Percentiles rank a stretch among this genome's conserved stretches.
phyloP scores from a whole-genome alignment of 2,888 invertebrate species.

The Drosophila macrospina region DNA sequence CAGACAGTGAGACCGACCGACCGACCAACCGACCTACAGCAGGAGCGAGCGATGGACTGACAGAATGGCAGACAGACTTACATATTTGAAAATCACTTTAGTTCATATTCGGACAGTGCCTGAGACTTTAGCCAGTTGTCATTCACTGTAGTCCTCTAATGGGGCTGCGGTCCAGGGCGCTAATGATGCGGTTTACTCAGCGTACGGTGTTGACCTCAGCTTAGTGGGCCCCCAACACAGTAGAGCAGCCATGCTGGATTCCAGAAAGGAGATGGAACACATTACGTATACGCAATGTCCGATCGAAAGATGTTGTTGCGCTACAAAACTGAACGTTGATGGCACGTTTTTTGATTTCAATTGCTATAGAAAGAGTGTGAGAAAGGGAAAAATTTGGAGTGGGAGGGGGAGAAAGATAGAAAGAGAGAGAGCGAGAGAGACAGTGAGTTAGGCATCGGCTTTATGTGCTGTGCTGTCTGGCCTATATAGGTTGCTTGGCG shows the following conservation, averaged over 20 bases:
- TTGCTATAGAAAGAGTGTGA: slow-evolving; percentile 10
- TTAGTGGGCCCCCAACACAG: slow-evolving; percentile 4
- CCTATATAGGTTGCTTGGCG: slow-evolving; percentile 81
- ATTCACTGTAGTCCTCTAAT: slow-evolving; percentile 62
- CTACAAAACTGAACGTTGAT: slow-evolving; percentile 25
- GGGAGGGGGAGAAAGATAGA: not conserved
- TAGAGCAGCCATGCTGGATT: not conserved
- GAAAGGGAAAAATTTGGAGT: not conserved
- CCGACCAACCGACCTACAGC: slow-evolving; percentile 11
- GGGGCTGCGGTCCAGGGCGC: slow-evolving; percentile 68
- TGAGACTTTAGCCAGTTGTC: slow-evolving; percentile 77
- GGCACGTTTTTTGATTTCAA: slow-evolving; percentile 40
- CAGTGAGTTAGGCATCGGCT: slow-evolving; percentile 32
- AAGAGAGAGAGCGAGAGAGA: not conserved
- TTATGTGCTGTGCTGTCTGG: slow-evolving; percentile 66
- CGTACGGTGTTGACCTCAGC: slow-evolving; percentile 11
- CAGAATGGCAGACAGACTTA: slow-evolving; percentile 24
- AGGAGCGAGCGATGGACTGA: slow-evolving; percentile 3
- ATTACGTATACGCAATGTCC: slow-evolving; percentile 32
- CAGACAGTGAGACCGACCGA: slow-evolving; percentile 9
- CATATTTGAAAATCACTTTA: slow-evolving; percentile 81
- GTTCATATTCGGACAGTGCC: slow-evolving; percentile 67
- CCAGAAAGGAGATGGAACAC: not conserved
- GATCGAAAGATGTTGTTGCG: slow-evolving; percentile 21
- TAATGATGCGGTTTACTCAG: slow-evolving; percentile 73